Percentiles rank a stretch among this genome's conserved stretches.
Evolutionary conservation across 2,797 vertebrate genomes (phyloP).

Genomic region (Sebastes matsubarae): DNA sequence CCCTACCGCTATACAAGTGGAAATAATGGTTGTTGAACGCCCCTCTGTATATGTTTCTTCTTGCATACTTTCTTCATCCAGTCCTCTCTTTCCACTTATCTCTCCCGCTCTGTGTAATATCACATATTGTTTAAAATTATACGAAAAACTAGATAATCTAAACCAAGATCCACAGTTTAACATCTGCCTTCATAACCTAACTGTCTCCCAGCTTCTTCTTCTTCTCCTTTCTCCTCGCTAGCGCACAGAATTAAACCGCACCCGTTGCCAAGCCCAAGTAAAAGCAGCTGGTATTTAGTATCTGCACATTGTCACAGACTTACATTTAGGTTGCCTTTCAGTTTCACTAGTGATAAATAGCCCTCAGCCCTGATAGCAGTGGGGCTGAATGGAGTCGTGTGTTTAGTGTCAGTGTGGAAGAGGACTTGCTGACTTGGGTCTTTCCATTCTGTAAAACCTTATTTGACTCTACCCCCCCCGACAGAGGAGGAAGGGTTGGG

Average conservation of each 20-base stretch:
- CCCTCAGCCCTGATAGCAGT: conserved; percentile 72
- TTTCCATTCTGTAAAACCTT: conserved; percentile 83
- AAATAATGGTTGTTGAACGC: background rate
- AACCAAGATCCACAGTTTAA: conserved; percentile 37
- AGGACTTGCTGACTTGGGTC: conserved; percentile 83
- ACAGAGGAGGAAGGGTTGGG: conserved; percentile 60
- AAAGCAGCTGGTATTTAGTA: conserved; percentile 64
- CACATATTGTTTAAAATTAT: conserved; percentile 9
- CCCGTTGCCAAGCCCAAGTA: conserved; percentile 44
- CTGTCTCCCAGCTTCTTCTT: conserved; percentile 19
- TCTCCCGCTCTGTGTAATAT: background rate
- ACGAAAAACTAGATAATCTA: conserved; percentile 5
- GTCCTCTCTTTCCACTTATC: background rate
- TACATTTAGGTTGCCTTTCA: conserved; percentile 73
- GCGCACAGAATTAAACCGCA: conserved; percentile 53
- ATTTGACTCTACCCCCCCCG: conserved; percentile 72
- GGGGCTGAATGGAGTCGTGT: conserved; percentile 76
- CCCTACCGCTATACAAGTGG: background rate
- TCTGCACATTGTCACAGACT: conserved; percentile 69
- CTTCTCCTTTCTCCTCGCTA: conserved; percentile 4
- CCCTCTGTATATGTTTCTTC: background rate
- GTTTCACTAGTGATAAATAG: conserved; percentile 71
- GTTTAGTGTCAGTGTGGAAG: conserved; percentile 79
- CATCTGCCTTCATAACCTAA: conserved; percentile 50
- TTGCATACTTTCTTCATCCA: background rate